A percentile compares a stretch with the other conserved stretches of the same genome.
These are phyloP conservation scores for Clarias fuscus DNA, from an alignment of 2,797 vertebrate genomes.

Conservation along the genomic window DNA sequence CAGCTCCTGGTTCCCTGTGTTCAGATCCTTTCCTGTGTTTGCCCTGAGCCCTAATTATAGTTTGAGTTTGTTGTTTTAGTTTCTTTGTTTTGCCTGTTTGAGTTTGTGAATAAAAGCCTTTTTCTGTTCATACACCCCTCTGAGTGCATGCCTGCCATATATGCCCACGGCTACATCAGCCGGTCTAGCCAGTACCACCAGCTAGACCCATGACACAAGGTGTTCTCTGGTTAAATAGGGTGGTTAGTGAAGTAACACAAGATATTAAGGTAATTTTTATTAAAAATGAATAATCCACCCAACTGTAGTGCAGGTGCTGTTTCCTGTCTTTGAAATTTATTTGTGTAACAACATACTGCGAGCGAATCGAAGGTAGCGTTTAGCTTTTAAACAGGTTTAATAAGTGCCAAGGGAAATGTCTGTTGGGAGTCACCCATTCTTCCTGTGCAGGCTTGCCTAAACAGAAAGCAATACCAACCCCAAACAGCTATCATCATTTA, in stretches of 20 bases:
- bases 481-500: constrained; percentile 62
- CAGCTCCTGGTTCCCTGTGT: too few species aligned
- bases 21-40: too few species aligned
- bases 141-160: too few species aligned
- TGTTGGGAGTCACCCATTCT: constrained; percentile 58
- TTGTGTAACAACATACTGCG: constrained; percentile 53
- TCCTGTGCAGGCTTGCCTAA: constrained; percentile 61
- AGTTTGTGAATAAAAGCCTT: too few species aligned
- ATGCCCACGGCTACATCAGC: too few species aligned
- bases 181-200: too few species aligned
- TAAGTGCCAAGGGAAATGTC: constrained; percentile 58
- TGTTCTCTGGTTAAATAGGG: constrained; percentile 32
- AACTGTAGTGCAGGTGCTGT: constrained; percentile 58
- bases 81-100: too few species aligned
- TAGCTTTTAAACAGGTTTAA: constrained; percentile 57
- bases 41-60: too few species aligned
- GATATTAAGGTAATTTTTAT: constrained; percentile 57
- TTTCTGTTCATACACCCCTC: too few species aligned
- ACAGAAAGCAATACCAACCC: constrained; percentile 42
- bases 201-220: too few species aligned
- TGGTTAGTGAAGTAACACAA: constrained; percentile 10
- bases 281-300: constrained; percentile 51
- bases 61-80: too few species aligned
- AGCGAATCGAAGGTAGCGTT: constrained; percentile 58
- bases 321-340: constrained; percentile 55